A percentile compares a stretch with the other conserved stretches of the same genome.
Evolutionary conservation across 2,888 invertebrate genomes (phyloP).

Genomic region (Microplitis deprimator): DNA sequence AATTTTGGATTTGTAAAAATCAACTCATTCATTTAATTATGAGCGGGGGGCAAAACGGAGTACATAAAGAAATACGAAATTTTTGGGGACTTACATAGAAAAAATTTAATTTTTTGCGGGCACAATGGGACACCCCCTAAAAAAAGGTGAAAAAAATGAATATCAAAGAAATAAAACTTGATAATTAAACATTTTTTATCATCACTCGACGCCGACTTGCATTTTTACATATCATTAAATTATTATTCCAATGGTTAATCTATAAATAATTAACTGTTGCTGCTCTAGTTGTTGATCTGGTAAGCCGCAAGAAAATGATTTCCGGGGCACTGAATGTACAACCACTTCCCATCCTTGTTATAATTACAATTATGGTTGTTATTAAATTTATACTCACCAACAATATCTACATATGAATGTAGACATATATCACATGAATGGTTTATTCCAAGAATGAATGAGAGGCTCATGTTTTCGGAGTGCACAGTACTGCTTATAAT

Average conservation of each 20-base stretch:
- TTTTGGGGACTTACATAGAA: too few relatives aligned
- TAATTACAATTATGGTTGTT: slow-evolving; percentile 2
- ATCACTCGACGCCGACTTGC: slow-evolving; percentile 5
- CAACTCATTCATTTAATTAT: too few relatives aligned
- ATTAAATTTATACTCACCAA: neutral
- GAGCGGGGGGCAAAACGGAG: too few relatives aligned
- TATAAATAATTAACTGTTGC: neutral
- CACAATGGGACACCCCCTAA: too few relatives aligned
- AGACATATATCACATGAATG: slow-evolving; percentile 27
- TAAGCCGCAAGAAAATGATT: neutral
- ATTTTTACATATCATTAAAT: neutral
- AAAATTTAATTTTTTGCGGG: too few relatives aligned
- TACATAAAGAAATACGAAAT: too few relatives aligned
- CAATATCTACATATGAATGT: neutral
- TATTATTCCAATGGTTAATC: neutral
- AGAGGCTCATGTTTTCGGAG: slow-evolving; percentile 42
- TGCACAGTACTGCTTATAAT: slow-evolving; percentile 42
- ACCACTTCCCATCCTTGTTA: neutral
- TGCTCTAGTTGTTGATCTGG: neutral
- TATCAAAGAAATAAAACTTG: neutral
- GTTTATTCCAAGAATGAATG: slow-evolving; percentile 40
- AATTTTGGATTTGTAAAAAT: neutral
- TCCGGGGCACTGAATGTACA: neutral
- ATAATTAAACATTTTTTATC: slow-evolving; percentile 15
- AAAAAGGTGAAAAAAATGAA: too few relatives aligned